Conservation (phyloP, 2,888 invertebrate species). For the Alsophila aescularia region DNA sequence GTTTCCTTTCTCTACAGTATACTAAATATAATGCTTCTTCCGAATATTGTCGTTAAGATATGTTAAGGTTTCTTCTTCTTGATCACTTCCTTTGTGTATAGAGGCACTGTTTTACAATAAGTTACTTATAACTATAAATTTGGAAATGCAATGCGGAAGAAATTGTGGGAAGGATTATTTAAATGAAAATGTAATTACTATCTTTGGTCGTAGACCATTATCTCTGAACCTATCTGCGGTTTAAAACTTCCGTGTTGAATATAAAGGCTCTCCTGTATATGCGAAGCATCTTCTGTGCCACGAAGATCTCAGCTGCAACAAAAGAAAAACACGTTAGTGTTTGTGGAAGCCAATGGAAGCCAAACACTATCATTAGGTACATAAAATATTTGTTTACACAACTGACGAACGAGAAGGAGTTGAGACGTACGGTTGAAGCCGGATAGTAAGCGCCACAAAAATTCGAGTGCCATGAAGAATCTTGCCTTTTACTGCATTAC, state of each 20-base stretch:
- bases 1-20: conserved; percentile 23
- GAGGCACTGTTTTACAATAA: conserved; percentile 40
- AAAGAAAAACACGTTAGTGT: conserved; percentile 43
- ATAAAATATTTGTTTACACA: no score
- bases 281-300: conserved; percentile 52
- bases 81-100: conserved; percentile 38
- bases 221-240: conserved; percentile 61
- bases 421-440: no score
- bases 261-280: conserved; percentile 43
- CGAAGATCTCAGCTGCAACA: conserved; percentile 57
- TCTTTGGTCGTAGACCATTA: conserved; percentile 66
- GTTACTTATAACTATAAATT: conserved; percentile 39
- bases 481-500: no score
- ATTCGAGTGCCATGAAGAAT: no score
- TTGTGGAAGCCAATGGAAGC: no score
- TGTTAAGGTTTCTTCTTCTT: conserved; percentile 45
- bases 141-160: conserved; percentile 48
- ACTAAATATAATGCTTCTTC: conserved; percentile 27
- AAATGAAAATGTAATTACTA: conserved; percentile 44
- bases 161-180: conserved; percentile 40
- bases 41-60: conserved; percentile 63
- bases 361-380: no score
- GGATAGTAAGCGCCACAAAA: no score
- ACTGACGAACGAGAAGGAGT: no score
- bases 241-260: conserved; percentile 53